These are phyloP conservation scores for Therioaphis trifolii DNA, from an alignment of 2,888 invertebrate genomes.

Conservation along the genomic window DNA sequence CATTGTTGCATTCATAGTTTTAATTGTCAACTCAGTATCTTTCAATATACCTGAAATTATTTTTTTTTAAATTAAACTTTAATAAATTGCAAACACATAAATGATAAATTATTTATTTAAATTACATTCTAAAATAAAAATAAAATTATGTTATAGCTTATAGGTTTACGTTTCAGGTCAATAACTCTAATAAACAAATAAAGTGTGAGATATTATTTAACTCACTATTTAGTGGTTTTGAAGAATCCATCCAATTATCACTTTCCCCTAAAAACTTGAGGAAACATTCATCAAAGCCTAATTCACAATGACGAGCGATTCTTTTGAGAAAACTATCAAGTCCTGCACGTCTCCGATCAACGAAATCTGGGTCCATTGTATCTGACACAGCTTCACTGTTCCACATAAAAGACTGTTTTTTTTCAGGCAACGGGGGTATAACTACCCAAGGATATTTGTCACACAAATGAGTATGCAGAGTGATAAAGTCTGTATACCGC, in stretches of 20 bases:
- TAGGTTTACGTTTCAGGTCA: not conserved
- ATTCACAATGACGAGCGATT: conserved; percentile 47
- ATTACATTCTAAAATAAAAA: not conserved
- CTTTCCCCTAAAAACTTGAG: conserved; percentile 42
- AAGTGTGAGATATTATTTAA: not conserved
- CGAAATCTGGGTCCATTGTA: conserved; percentile 85
- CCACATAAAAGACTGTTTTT: conserved; percentile 81
- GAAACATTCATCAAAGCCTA: conserved; percentile 56
- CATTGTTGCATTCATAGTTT: conserved; percentile 52
- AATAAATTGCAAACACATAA: not conserved
- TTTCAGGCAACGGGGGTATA: conserved; percentile 85
- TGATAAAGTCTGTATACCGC: conserved; percentile 86
- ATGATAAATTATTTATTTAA: too few species aligned
- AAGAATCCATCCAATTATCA: conserved; percentile 48
- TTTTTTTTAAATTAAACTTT: not conserved
- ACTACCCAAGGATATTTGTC: conserved; percentile 83
- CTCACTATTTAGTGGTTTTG: conserved; percentile 49
- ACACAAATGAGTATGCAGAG: conserved; percentile 81
- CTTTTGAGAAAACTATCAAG: conserved; percentile 73
- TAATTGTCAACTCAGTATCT: conserved; percentile 55
- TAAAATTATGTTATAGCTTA: not conserved
- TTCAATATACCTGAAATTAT: conserved; percentile 48
- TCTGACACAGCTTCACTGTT: conserved; percentile 76
- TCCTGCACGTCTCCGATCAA: conserved; percentile 83
- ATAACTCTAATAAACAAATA: not conserved